These are phyloP conservation scores for Phodopus roborovskii DNA, from an alignment of 2,113 vertebrate genomes.

Conservation along the genomic window DNA sequence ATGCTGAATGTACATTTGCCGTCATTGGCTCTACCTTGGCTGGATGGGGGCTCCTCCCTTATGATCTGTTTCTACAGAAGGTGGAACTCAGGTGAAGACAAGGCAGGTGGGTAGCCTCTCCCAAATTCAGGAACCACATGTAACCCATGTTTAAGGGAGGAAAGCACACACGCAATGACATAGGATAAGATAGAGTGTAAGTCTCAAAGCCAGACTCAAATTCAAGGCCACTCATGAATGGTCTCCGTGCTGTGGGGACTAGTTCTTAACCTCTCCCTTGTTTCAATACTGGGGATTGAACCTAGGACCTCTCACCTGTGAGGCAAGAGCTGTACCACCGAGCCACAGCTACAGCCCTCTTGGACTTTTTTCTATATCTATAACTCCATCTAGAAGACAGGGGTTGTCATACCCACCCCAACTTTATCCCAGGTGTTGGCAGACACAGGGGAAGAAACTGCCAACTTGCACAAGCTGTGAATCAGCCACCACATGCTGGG, in stretches of 20 bases:
- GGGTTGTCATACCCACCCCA: neutral
- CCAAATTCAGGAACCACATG: neutral
- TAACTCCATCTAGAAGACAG: neutral
- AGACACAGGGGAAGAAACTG: neutral
- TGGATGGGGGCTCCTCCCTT: neutral
- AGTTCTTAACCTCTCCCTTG: neutral
- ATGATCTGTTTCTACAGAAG: neutral
- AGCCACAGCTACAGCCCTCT: neutral
- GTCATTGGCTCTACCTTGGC: rapidly evolving
- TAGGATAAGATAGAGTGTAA: neutral
- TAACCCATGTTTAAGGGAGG: no score
- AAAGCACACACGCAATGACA: neutral
- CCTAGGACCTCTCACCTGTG: neutral
- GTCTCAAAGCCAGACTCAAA: neutral
- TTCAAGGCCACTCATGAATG: neutral
- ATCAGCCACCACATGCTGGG: rapidly evolving
- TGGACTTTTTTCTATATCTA: neutral
- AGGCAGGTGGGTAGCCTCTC: rapidly evolving
- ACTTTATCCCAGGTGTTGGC: neutral
- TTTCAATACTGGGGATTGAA: neutral
- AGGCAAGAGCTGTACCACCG: neutral
- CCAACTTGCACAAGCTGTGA: rapidly evolving
- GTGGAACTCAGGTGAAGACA: neutral
- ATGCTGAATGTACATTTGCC: neutral
- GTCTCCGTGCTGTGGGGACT: neutral